These are phyloP conservation scores for Lasioglossum malachurum DNA, from an alignment of 2,888 invertebrate genomes.

Conservation along the genomic window DNA sequence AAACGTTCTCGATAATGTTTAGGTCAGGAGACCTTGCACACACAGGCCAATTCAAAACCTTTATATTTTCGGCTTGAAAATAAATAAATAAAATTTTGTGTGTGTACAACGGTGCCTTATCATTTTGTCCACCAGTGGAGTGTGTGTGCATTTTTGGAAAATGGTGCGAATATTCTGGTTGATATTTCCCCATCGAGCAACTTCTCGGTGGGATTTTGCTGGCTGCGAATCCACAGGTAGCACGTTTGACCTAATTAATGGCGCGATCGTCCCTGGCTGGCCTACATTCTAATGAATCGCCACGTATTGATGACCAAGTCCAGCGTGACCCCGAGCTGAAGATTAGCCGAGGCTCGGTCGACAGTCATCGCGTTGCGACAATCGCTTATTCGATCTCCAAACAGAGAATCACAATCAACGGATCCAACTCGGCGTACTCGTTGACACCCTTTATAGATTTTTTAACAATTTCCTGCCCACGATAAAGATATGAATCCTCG, in stretches of 20 bases:
- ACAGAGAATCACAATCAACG: background rate
- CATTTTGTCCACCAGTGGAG: no score
- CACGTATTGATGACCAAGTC: slow-evolving; percentile 36
- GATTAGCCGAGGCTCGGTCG: slow-evolving; percentile 32
- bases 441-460: background rate
- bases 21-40: no score
- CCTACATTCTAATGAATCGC: slow-evolving; percentile 52
- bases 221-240: slow-evolving; percentile 52
- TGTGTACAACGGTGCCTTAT: no score
- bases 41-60: no score
- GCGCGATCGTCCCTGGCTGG: slow-evolving; percentile 26
- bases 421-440: background rate
- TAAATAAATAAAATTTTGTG: no score
- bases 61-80: no score
- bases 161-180: background rate
- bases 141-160: no score
- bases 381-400: slow-evolving; percentile 12
- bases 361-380: slow-evolving; percentile 32
- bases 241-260: slow-evolving; percentile 54
- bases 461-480: background rate
- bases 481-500: background rate
- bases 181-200: background rate
- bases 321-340: background rate
- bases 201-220: background rate
- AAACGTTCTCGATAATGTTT: no score